Evolutionary conservation across 2,113 vertebrate species (phyloP), one percentile per base, ranked within the genome.

Genomic region (Geococcyx californianus): DNA sequence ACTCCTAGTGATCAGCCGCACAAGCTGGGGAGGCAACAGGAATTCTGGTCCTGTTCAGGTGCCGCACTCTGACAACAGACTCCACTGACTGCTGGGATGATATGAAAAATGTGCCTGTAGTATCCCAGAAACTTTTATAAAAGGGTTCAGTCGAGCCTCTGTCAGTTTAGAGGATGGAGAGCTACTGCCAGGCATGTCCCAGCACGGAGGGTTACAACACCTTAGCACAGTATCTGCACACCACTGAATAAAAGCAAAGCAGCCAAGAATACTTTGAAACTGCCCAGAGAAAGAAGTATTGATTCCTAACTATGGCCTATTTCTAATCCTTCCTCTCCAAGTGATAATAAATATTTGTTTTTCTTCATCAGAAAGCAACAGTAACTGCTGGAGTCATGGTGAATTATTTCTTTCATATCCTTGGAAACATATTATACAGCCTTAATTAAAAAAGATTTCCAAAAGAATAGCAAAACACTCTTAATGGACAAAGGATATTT

Each of bases 391-490:
- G 45, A 94, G 59, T 51, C 67, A 76, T 19, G 25, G 59, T 90
- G 84, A 91, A 90, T 95, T 83, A 85, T 62, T 95, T 91, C 87
- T 93, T 91, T 95, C 93, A 95, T 93, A 91, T 87, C 91, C 93
- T 87, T 95, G 84, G 82, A 95, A 95, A 93, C 87, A 77, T 91
- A 89, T 77, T 89, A 80, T 94, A 95, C 67, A 89, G 51, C 62
- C 78, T 95, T 97, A 96, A 96, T 94, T 95, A 95, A 94, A 95
- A 87, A 90, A 88, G 45, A 93, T 83, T 68, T 96, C 82, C 10
- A 8, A 91, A 96, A 94, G 72, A 95, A 93, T 74, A 91, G 67
- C 51, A 95, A 83, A 91, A 82, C 29, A 84, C 54, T 87, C 67
- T 54, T 89, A 91, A 93, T 79, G 55, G 78, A 66, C 87, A 90